A percentile compares a stretch with the other conserved stretches of the same genome.
Evolutionary conservation across 37 sponge, comb jelly and placozoan genomes (phyloP).

Genomic region (Corticium candelabrum): DNA sequence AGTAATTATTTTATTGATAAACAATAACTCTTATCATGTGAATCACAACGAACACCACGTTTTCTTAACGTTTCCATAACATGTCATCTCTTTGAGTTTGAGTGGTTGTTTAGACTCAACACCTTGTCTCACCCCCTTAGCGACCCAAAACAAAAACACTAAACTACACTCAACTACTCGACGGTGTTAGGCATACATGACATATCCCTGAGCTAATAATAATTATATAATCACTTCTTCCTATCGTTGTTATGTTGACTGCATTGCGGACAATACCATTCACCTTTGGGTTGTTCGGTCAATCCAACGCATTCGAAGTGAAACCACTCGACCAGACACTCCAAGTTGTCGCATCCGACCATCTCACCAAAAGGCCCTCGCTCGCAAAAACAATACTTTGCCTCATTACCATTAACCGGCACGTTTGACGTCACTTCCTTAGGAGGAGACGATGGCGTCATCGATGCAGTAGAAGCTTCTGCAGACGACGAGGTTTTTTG

Average conservation of each 20-base stretch:
- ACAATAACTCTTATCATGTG: no score
- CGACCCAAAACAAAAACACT: no score
- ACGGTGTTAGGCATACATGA: neutral
- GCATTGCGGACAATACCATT: constrained; percentile 33
- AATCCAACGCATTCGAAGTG: constrained; percentile 67
- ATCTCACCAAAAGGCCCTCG: constrained; percentile 41
- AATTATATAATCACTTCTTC: neutral
- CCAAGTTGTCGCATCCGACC: constrained; percentile 5
- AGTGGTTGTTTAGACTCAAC: no score
- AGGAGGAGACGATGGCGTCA: constrained; percentile 3
- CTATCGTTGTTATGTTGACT: neutral
- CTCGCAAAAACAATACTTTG: constrained; percentile 89
- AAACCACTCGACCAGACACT: constrained; percentile 74
- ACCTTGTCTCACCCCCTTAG: no score
- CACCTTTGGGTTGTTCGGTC: constrained; percentile 39
- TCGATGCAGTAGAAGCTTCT: neutral
- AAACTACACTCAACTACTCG: no score
- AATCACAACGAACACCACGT: no score
- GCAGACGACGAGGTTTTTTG: no score
- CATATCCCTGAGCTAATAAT: neutral
- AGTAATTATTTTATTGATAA: no score
- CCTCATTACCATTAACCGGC: constrained; percentile 95
- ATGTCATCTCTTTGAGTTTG: no score
- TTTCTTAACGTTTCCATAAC: no score
- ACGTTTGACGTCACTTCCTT: constrained; percentile 72